Conservation (phyloP, 2,797 vertebrate species). For the Pterois miles region DNA sequence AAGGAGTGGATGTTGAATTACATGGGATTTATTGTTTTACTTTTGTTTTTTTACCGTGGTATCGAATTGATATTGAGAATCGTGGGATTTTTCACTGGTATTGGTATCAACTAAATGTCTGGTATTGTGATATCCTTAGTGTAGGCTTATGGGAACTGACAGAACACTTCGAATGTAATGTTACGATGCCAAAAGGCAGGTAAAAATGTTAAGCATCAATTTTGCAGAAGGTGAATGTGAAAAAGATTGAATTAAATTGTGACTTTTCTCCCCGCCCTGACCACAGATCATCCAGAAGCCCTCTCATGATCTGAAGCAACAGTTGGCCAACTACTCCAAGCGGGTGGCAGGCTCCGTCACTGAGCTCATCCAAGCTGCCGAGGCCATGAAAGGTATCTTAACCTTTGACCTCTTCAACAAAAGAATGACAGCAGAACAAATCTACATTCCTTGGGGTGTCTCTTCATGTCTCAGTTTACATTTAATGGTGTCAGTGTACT, state of each 20-base stretch:
- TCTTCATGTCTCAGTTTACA: background rate
- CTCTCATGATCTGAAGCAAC: constrained; percentile 92
- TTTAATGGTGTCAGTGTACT: background rate
- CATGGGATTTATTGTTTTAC: no score
- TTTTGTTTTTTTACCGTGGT: no score
- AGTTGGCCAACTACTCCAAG: constrained; percentile 91
- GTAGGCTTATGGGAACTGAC: no score
- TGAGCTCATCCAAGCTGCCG: constrained; percentile 95
- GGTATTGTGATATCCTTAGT: no score
- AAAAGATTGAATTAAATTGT: background rate
- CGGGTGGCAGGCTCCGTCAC: constrained; percentile 92
- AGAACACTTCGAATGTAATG: no score
- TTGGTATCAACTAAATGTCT: no score
- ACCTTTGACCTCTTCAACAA: constrained; percentile 11
- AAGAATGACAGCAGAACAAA: background rate
- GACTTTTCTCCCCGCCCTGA: background rate
- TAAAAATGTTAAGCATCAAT: background rate
- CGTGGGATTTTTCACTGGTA: no score
- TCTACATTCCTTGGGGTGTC: background rate
- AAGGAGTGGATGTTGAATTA: no score
- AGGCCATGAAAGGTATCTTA: constrained; percentile 95
- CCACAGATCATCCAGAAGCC: constrained; percentile 89
- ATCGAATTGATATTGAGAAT: no score
- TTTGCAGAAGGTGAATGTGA: background rate
- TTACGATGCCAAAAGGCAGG: no score